phyloP scores from a whole-genome alignment of 2,888 invertebrate genomes.

The Eledone cirrhosa region DNA sequence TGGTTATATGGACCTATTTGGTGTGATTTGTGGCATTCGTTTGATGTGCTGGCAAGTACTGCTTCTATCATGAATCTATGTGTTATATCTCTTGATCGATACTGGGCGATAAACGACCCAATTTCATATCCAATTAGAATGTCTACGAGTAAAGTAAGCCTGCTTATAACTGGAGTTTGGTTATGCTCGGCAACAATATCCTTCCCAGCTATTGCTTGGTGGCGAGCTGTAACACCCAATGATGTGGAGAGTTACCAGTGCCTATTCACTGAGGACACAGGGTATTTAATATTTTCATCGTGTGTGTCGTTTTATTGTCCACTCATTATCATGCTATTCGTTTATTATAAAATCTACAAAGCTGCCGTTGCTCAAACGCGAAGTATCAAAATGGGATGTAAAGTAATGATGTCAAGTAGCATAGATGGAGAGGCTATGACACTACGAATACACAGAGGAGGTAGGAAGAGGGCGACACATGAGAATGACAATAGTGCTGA shows the following conservation, averaged over 20 bases:
- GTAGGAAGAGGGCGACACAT: constrained; percentile 64
- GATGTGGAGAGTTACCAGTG: constrained; percentile 70
- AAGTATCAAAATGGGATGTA: constrained; percentile 89
- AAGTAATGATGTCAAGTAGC: constrained; percentile 68
- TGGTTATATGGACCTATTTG: constrained; percentile 96
- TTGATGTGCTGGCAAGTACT: constrained; percentile 96
- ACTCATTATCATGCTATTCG: constrained; percentile 96
- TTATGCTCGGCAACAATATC: constrained; percentile 95
- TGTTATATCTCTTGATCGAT: constrained; percentile 94
- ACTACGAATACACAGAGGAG: constrained; percentile 91
- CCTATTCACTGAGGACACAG: constrained; percentile 94
- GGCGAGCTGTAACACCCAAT: constrained; percentile 70
- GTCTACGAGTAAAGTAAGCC: constrained; percentile 85
- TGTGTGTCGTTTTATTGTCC: constrained; percentile 98
- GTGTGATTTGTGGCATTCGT: constrained; percentile 97
- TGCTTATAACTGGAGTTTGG: constrained; percentile 94
- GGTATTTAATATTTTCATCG: constrained; percentile 96
- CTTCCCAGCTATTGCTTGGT: constrained; percentile 89
- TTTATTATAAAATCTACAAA: constrained; percentile 93
- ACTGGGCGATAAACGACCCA: constrained; percentile 99
- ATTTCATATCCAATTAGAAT: constrained; percentile 96
- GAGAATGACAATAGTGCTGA: constrained; percentile 63
- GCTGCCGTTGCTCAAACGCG: constrained; percentile 92
- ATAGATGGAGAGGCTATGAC: constrained; percentile 76
- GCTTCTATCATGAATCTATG: constrained; percentile 97